Base-by-base conservation (phyloP, 2,797 vertebrate genomes). In the Danio aesculapii region DNA sequence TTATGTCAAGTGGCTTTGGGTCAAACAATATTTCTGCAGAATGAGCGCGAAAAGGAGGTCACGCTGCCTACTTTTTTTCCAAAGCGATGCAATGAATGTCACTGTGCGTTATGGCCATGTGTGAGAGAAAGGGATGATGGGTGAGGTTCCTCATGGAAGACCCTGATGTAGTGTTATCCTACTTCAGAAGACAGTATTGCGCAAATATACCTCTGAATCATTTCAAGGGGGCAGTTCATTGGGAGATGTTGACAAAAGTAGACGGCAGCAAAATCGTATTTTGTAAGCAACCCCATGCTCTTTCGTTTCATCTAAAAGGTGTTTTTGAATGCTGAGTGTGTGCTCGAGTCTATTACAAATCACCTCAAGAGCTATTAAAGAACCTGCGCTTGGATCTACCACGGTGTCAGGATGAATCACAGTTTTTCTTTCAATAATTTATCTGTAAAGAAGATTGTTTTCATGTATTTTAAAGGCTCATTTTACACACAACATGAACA, bases 1-100 rank as follows among this genome's bases (percentile, higher is more conserved):
- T 82, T 82, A 84, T 83, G 83, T 83, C 46, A 83, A 89, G 82
- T 85, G 84, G 83, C 81, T 86, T 75, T 73, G 87, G 84, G 88
- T 89, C 85, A 85, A 46, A 83, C 52, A 73, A 70, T 68, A 13
- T 88, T 90, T 91, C 61, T 82, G 81, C 84, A 84, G 81, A 88
- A 90, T 87, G 57, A 85, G 87, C 58, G 85, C 87, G 86, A 88
- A 84, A 74, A 88, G 70, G 80, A 82, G 81, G 77, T 74, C 84
- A 85, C 78, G 85, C 88, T 87, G 81, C 81, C 81, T 70, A 61
- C 80, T 49, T 21, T 80, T 30, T 30, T 30, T 30, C 11, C 55
- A 57, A 74, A 80, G 50, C 50, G 17, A 39, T 53, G 77, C 83
- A 79, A 44, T 71, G 79, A 86, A 81, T 76, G 69, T 76, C 61